Evolutionary conservation across 2,888 invertebrate genomes (phyloP).

Genomic region (Meandrusa payeni): DNA sequence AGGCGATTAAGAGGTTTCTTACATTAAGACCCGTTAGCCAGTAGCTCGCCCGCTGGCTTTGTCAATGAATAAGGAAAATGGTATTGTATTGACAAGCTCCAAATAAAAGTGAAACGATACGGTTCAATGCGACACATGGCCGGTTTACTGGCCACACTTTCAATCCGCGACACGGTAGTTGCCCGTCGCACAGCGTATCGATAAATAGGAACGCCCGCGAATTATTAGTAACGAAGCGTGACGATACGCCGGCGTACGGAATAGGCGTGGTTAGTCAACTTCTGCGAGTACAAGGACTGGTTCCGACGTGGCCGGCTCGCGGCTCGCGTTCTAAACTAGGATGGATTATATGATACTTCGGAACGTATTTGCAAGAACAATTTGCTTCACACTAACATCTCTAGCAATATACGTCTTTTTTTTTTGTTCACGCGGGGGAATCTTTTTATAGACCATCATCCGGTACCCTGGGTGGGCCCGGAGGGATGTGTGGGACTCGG

Average conservation of each 20-base stretch:
- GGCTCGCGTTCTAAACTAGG: constrained; percentile 39
- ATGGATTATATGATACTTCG: constrained; percentile 49
- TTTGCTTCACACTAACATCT: no score
- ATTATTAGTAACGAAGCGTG: constrained; percentile 27
- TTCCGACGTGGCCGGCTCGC: constrained; percentile 38
- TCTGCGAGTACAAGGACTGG: constrained; percentile 50
- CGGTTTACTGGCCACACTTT: constrained; percentile 48
- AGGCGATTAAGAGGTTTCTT: no score
- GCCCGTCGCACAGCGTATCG: constrained; percentile 41
- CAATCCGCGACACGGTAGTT: constrained; percentile 42
- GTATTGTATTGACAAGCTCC: constrained; percentile 29
- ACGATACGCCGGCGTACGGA: constrained; percentile 35
- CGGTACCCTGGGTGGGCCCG: no score
- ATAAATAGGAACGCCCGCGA: constrained; percentile 39
- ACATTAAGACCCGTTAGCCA: no score
- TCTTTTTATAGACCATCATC: no score
- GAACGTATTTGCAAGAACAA: constrained; percentile 12
- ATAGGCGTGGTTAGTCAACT: constrained; percentile 49
- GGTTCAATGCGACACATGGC: constrained; percentile 41
- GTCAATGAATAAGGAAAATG: no score
- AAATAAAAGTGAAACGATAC: constrained; percentile 38
- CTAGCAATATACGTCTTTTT: no score
- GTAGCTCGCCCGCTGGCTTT: no score
- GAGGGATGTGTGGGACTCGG: no score
- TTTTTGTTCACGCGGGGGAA: no score